phyloP scores from a whole-genome alignment of 2,888 invertebrate species.

The Trissoscelio sp. region DNA sequence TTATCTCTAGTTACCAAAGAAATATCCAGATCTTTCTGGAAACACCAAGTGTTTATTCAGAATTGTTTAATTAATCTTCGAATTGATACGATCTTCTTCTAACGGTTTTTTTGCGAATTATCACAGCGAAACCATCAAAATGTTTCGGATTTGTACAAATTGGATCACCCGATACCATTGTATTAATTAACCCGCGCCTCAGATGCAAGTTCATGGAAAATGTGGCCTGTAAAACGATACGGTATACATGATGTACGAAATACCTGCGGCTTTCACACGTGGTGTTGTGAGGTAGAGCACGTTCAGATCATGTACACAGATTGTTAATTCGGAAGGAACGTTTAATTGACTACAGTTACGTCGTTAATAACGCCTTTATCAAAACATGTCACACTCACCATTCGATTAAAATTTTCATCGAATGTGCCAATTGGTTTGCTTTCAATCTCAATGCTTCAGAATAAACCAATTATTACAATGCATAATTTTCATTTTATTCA shows the following conservation, averaged over 20 bases:
- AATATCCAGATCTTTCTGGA: too few relatives aligned
- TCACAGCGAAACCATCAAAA: conserved; percentile 49
- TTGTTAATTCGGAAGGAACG: conserved; percentile 45
- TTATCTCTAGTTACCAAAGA: too few relatives aligned
- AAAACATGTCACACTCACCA: conserved; percentile 10
- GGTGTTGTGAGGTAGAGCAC: conserved; percentile 40
- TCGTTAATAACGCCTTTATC: conserved; percentile 28
- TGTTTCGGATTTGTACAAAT: conserved; percentile 53
- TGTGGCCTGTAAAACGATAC: conserved; percentile 56
- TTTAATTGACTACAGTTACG: conserved; percentile 44
- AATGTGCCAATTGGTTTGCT: background rate
- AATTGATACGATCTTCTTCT: conserved; percentile 31
- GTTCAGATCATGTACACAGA: conserved; percentile 17
- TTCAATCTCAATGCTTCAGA: too few relatives aligned
- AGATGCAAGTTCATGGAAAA: conserved; percentile 51
- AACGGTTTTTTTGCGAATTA: conserved; percentile 38
- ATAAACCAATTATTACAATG: too few relatives aligned
- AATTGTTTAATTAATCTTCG: conserved; percentile 35
- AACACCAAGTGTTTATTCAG: too few relatives aligned
- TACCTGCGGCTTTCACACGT: conserved; percentile 62
- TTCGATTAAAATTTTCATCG: conserved; percentile 6
- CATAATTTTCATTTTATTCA: too few relatives aligned
- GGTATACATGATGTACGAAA: conserved; percentile 46
- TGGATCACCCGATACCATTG: conserved; percentile 54
- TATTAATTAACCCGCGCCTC: conserved; percentile 54